Base-by-base conservation (phyloP, 2,113 vertebrate species). In the Pseudorhombus dupliciocellatus region DNA sequence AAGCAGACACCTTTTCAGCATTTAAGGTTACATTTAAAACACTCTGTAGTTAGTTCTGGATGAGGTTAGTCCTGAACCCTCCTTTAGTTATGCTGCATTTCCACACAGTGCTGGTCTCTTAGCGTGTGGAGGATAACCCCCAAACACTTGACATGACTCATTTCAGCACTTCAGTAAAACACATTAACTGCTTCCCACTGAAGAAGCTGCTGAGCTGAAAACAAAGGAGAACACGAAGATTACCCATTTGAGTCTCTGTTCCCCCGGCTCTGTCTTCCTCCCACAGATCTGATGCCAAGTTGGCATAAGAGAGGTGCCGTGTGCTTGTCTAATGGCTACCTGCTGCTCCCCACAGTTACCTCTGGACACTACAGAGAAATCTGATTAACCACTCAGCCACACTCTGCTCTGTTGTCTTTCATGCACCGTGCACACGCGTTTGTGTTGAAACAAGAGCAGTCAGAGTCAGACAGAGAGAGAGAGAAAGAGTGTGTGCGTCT, bases 251-350 rank as follows among this genome's bases (percentile, higher is more conserved):
- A 52, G 34, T 37, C 46, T 12, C 16, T 15, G 5, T 18, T 16
- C 50, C 40, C 40, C 16, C 40, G 4, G n/a, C 21, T 51, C 2
- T n/a, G 22, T 28, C 48, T 44, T 20, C 57, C 7, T 22, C 51
- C 71, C 28, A 60, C 4, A 56, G 70, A 79, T 77, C 64, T 46
- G 55, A 61, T 79, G 60, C 64, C 72, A 79, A 66, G 40, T 59
- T 20, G 64, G 58, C 62, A 58, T 31, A 63, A 64, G 40, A 80
- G 51, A 59, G 67, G 15, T 26, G 0, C 53, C 0, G 11, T 66
- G 70, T 80, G 81, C 71, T 54, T 59, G 58, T 79, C 21, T 66
- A 70, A 85, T 83, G 54, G 60, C 58, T 64, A 74, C 79, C 75
- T 77, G 79, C 73, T 69, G 85, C 71, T 57, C 64, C 50, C 34